These are phyloP conservation scores for Oostethus manadensis DNA, from an alignment of 2,113 vertebrate genomes.

Conservation along the genomic window DNA sequence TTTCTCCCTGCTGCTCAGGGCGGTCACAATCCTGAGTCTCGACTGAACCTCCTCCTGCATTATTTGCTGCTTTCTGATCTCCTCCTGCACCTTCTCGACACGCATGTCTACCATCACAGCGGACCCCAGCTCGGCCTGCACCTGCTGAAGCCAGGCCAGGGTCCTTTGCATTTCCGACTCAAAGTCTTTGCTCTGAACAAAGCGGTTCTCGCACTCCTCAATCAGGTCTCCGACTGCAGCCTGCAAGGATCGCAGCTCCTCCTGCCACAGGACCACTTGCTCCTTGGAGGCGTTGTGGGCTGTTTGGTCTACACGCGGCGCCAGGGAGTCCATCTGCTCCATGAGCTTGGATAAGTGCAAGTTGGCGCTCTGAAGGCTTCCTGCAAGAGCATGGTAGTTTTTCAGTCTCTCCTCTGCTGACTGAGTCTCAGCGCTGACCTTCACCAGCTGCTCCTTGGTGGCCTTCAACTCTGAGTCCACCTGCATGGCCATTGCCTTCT, in stretches of 20 bases:
- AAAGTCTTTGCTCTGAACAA: slow-evolving; percentile 84
- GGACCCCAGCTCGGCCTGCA: slow-evolving; percentile 78
- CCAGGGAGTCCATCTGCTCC: slow-evolving; percentile 82
- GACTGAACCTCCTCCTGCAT: slow-evolving; percentile 94
- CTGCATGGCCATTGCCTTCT: slow-evolving; percentile 79
- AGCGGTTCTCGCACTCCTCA: slow-evolving; percentile 84
- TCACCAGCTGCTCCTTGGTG: slow-evolving; percentile 75
- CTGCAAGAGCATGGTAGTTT: slow-evolving; percentile 83
- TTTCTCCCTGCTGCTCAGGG: slow-evolving; percentile 84
- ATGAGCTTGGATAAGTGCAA: slow-evolving; percentile 80
- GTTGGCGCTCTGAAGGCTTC: slow-evolving; percentile 82
- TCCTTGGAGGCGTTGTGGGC: slow-evolving; percentile 75
- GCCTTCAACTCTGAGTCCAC: slow-evolving; percentile 78
- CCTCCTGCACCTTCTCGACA: slow-evolving; percentile 88
- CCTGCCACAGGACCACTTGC: slow-evolving; percentile 83
- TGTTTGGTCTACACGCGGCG: slow-evolving; percentile 76
- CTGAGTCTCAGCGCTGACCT: slow-evolving; percentile 85
- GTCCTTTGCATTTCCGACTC: slow-evolving; percentile 87
- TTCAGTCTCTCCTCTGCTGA: slow-evolving; percentile 90
- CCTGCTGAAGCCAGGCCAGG: slow-evolving; percentile 84
- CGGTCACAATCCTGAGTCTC: slow-evolving; percentile 86
- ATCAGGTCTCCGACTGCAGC: slow-evolving; percentile 76
- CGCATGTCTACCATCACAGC: slow-evolving; percentile 79
- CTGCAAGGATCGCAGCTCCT: slow-evolving; percentile 80
- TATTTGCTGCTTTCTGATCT: slow-evolving; percentile 91